Evolutionary conservation across 2,888 invertebrate genomes (phyloP).

Genomic region (Leucophora obtusa): DNA sequence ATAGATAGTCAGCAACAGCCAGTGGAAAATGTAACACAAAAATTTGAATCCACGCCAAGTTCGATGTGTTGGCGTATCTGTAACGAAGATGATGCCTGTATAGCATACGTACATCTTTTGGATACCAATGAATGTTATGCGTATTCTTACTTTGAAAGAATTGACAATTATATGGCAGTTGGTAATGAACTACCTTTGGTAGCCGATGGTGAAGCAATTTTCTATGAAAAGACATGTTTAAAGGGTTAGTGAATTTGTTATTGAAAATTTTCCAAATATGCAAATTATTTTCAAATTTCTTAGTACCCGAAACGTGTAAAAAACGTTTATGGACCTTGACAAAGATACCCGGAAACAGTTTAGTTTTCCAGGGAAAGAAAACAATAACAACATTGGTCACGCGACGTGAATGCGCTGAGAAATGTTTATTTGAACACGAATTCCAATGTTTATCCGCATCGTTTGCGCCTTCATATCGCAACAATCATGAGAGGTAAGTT

Average conservation of each 20-base stretch:
- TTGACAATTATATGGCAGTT: constrained; percentile 70
- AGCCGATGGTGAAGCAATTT: constrained; percentile 76
- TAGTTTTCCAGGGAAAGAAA: constrained; percentile 84
- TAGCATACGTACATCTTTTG: constrained; percentile 75
- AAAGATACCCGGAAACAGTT: constrained; percentile 85
- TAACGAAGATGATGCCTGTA: constrained; percentile 74
- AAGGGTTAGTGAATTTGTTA: constrained; percentile 70
- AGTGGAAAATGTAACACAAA: constrained; percentile 26
- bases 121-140: constrained; percentile 76
- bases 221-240: constrained; percentile 77
- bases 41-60: constrained; percentile 65
- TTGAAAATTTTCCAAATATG: too few relatives aligned
- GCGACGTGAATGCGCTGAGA: constrained; percentile 84
- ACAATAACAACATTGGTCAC: constrained; percentile 82
- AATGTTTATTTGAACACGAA: constrained; percentile 80
- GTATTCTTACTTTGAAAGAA: constrained; percentile 74
- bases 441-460: constrained; percentile 82
- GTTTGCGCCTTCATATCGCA: constrained; percentile 79
- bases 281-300: constrained; percentile 25
- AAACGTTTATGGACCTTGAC: constrained; percentile 87
- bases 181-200: constrained; percentile 71
- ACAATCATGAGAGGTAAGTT: constrained; percentile 77
- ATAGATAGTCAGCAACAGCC: not conserved
- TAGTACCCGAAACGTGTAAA: constrained; percentile 81
- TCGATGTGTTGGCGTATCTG: constrained; percentile 74